Evolutionary conservation across 2,888 invertebrate genomes (phyloP), one percentile per base, ranked within the genome.

Genomic region (Clunio marinus): DNA sequence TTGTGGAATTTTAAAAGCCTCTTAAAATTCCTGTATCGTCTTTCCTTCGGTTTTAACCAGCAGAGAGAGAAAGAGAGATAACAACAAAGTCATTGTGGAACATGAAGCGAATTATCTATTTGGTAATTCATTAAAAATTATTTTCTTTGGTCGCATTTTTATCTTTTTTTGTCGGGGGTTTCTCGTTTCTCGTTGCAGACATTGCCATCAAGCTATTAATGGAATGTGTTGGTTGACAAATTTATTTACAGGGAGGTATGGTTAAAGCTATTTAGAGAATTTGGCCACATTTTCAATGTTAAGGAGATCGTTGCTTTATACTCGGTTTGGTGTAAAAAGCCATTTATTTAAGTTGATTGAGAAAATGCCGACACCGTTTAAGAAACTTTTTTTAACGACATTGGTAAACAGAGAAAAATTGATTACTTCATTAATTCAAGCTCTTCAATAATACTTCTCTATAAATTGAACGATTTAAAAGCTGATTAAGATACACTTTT

Each of bases 171-270:
- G n/a, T n/a, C n/a, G 22, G 55, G 55, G 55, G 17, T 17, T 45
- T 45, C 5, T 10, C 15, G 7, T 51, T 4, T n/a, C 51, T 51
- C 10, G 32, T 4, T 32, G 32, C 5, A 32, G 4, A 7, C 32
- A 4, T 7, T 32, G 32, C 10, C n/a, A n/a, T n/a, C n/a, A n/a
- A n/a, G 57, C 63, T 66, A 28, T 66, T 35, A 51, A 55, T 35
- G 66, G 66, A 66, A 55, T 66, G 66, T 66, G 55, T 55, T 57
- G 25, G 57, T 45, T 66, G 45, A 66, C 66, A 66, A 66, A 66
- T 55, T 66, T 35, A 66, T 66, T 63, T 66, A 51, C 51, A 25
- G 17, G 28, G 24, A 7, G 45, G 22, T 59, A 24, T 35, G n/a
- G 3, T n/a, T 45, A 10, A 4, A 45, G 45, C 45, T n/a, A 5